These are phyloP conservation scores for Capricornis sumatraensis DNA, from an alignment of 2,113 vertebrate species.

Conservation along the genomic window DNA sequence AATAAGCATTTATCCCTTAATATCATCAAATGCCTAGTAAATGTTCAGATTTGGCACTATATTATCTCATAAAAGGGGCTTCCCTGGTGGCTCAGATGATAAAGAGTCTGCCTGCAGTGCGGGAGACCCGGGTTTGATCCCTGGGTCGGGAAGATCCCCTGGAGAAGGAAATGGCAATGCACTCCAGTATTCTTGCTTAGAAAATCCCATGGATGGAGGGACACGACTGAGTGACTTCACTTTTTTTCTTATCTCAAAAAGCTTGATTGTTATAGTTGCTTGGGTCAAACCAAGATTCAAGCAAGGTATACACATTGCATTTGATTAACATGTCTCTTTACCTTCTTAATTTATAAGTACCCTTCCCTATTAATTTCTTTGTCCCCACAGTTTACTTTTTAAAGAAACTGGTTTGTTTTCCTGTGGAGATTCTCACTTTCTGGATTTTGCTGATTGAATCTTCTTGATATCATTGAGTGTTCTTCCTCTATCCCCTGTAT, in stretches of 20 bases:
- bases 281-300: constrained; percentile 12
- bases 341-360: neutral
- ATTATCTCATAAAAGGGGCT: neutral
- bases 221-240: neutral
- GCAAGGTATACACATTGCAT: neutral
- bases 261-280: neutral
- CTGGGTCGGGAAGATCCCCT: neutral
- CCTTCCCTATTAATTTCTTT: neutral
- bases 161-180: neutral
- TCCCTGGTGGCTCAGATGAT: neutral
- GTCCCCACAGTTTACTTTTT: neutral
- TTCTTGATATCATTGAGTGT: neutral
- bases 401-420: neutral
- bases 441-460: neutral
- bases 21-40: neutral
- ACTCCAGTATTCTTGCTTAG: neutral
- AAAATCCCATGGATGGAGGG: neutral
- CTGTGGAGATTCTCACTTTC: neutral
- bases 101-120: neutral
- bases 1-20: neutral
- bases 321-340: neutral
- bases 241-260: neutral
- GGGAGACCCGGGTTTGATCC: neutral
- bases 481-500: neutral
- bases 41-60: neutral